phyloP scores from a whole-genome alignment of 2,888 invertebrate species.

The Hirtodrosophila confusa region DNA sequence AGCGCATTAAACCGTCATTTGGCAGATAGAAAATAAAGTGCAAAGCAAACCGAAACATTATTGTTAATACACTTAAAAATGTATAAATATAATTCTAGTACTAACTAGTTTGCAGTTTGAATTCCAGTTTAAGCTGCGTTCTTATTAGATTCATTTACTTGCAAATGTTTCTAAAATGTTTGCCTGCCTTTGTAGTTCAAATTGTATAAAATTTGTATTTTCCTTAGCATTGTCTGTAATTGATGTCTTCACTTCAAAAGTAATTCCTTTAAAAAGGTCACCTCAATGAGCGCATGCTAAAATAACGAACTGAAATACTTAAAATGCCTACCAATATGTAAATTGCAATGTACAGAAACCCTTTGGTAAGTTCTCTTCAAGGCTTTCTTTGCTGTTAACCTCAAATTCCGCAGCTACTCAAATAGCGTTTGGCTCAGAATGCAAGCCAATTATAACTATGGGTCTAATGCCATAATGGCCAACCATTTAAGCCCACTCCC shows the following conservation, averaged over 20 bases:
- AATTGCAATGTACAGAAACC: slow-evolving; percentile 3
- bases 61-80: slow-evolving; percentile 10
- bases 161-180: no score
- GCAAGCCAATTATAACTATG: slow-evolving; percentile 54
- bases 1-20: slow-evolving; percentile 6
- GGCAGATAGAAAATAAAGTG: slow-evolving; percentile 10
- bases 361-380: slow-evolving; percentile 32
- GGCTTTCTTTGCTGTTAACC: slow-evolving; percentile 44
- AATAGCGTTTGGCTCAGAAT: slow-evolving; percentile 41
- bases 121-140: background rate
- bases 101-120: background rate
- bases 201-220: no score
- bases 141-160: no score
- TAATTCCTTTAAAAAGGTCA: no score
- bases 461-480: slow-evolving; percentile 51
- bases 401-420: slow-evolving; percentile 30
- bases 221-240: no score
- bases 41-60: slow-evolving; percentile 21
- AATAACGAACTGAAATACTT: no score
- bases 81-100: slow-evolving; percentile 1
- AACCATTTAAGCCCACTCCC: slow-evolving; percentile 25
- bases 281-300: no score
- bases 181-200: no score
- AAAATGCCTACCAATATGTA: no score
- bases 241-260: no score